Base-by-base conservation (phyloP, 2,797 vertebrate species). In the Cossypha caffra region DNA sequence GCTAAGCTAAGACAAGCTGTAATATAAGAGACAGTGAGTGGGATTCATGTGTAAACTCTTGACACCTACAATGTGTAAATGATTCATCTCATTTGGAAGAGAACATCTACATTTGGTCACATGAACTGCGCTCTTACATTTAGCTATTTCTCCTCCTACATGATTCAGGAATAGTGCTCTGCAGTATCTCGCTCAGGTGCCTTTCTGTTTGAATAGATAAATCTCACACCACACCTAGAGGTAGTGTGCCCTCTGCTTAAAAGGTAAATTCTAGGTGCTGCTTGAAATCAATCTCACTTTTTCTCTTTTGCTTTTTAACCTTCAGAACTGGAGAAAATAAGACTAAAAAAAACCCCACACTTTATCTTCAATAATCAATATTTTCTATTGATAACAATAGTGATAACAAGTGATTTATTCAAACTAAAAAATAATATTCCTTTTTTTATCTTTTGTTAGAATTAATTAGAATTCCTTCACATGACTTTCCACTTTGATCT, bases 1-100 rank as follows among this genome's bases (percentile, higher is more conserved):
- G 75, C 81, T 89, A 73, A 35, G 72, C 24, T 95, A 63, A 74
- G 63, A 83, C 85, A 91, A 77, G 50, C 73, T 90, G 68, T 23
- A 90, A 83, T n/a, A 23, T 6, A 75, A 72, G 45, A 90, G 78
- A 91, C 47, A 82, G 35, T 21, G 72, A 67, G 82, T 92, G 76
- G 82, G 93, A 90, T 86, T 88, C n/a, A 38, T 64, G 73, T 92
- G 72, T 94, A 90, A 94, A 86, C 61, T 83, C 52, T 33, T 64
- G 82, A 86, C 83, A 94, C 86, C 76, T 90, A 92, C 83, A 78
- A 59, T 35, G 61, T 67, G 79, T 90, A 94, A 93, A 83, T 90
- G 26, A 94, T 93, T 92, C 37, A 81, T 88, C 64, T 68, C 57
- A 17, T 88, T 94, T 90, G 61, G 86, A 93, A 90, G 79, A 77